Evolutionary conservation across 2,888 invertebrate species (phyloP).

Genomic region (Cyaniris semiargus): DNA sequence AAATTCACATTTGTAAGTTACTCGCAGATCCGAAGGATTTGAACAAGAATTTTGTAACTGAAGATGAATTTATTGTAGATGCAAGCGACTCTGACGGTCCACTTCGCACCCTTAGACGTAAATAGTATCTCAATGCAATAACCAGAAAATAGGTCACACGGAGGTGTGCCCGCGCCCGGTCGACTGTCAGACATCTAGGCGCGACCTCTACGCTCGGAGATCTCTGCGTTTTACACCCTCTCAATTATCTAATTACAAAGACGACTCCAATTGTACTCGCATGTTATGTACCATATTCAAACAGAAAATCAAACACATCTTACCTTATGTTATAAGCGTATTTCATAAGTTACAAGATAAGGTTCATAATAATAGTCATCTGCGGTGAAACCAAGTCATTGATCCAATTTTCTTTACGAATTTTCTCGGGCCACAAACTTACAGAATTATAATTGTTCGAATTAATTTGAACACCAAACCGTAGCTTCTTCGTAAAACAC

Average conservation of each 20-base stretch:
- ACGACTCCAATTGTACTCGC: slow-evolving; percentile 27
- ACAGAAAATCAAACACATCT: slow-evolving; percentile 49
- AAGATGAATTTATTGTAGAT: slow-evolving; percentile 37
- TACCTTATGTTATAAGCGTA: slow-evolving; percentile 59
- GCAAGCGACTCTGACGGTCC: slow-evolving; percentile 62
- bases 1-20: background rate
- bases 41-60: background rate
- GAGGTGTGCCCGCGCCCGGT: slow-evolving; percentile 74
- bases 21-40: background rate
- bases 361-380: slow-evolving; percentile 61
- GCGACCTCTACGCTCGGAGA: slow-evolving; percentile 58
- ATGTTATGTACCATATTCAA: slow-evolving; percentile 45
- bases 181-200: slow-evolving; percentile 60
- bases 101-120: slow-evolving; percentile 70
- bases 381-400: slow-evolving; percentile 61
- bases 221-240: slow-evolving; percentile 55
- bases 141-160: slow-evolving; percentile 79
- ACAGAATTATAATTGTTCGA: slow-evolving; percentile 25
- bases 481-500: background rate
- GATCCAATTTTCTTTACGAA: slow-evolving; percentile 61
- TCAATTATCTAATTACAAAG: slow-evolving; percentile 56
- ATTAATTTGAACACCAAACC: slow-evolving; percentile 8
- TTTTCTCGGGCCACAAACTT: slow-evolving; percentile 37
- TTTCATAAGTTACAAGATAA: slow-evolving; percentile 58
- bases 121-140: slow-evolving; percentile 77